Evolutionary conservation across 2,797 vertebrate genomes (phyloP).

Genomic region (Hypotaenidia philippensis): DNA sequence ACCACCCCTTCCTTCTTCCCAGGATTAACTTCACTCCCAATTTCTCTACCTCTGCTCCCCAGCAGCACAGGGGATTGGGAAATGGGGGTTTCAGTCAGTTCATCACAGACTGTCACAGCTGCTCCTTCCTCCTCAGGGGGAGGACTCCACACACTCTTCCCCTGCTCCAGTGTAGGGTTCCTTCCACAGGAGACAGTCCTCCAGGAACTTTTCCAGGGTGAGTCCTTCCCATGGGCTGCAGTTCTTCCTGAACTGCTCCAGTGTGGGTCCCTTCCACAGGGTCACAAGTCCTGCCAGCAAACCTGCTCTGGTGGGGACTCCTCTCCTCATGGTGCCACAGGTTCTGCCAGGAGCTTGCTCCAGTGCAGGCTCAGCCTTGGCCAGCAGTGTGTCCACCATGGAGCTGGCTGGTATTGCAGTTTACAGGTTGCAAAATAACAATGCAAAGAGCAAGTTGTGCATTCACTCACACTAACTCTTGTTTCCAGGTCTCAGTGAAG

Average conservation of each 20-base stretch:
- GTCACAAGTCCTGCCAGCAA: neutral
- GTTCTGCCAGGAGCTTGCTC: neutral
- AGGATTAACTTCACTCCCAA: neutral
- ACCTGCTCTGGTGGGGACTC: neutral
- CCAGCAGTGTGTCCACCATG: no score
- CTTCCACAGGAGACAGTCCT: neutral
- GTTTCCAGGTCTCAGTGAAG: neutral
- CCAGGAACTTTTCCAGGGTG: neutral
- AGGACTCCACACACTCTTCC: no score
- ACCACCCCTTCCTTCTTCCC: neutral
- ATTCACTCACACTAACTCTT: rapidly evolving
- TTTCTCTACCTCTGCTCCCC: no score
- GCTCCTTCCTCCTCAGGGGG: no score
- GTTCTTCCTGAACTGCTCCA: neutral
- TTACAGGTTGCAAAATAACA: neutral
- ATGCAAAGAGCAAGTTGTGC: neutral
- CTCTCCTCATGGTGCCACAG: neutral
- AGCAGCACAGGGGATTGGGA: no score
- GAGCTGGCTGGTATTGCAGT: neutral
- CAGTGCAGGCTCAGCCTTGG: no score
- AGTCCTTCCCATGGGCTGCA: neutral
- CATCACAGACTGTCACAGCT: no score
- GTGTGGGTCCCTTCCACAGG: rapidly evolving
- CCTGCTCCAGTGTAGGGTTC: neutral
- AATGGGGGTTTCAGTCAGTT: no score